Evolutionary conservation across 1,140 invertebrate genomes (phyloP), one percentile per base, ranked within the genome.

Genomic region (Trichoplusia ni): DNA sequence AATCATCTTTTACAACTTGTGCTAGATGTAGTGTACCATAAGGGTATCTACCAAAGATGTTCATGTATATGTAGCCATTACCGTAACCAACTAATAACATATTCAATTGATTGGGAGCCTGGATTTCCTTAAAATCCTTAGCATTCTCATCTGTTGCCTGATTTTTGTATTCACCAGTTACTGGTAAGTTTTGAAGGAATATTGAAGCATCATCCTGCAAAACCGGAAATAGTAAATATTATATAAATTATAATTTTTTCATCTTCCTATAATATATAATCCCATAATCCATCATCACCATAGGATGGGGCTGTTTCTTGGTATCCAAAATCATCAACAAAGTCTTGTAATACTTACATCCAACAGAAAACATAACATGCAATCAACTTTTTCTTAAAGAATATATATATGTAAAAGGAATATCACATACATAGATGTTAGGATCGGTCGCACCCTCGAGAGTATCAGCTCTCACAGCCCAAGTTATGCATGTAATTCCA

Each of bases 11-110:
- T 4, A 92, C 81, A 42, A 92, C 83, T 61, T 93, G 82, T 7
- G 90, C 91, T 7, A 97, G 70, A 77, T 94, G 90, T 33, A 97
- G 92, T 35, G 91, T 92, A 2, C 95, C 95, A 81, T 95, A 95
- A 9, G 95, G 94, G 80, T 97, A 96, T 71, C 96, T 93, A 16
- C 97, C 97, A 91, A 97, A 97, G 0, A 97, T 93, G 81, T 94
- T 95, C 68, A 98, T 91, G 71, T 94, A 92, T 8, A 98, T 90
- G 64, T 93, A 91, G 1, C 96, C 95, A 79, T 92, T 91, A 38
- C 93, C 92, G 77, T 95, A 95, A 19, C 96, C 96, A 54, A 97
- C 92, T 56, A 97, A 81, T n/a, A 98, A 85, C 69, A 97, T 92
- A 85, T 95, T 97, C 2, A 97, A 89, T 27, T 94, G 92, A 27